Base-by-base conservation (phyloP, 2,888 invertebrate species). In the Dolichomitus sp. region DNA sequence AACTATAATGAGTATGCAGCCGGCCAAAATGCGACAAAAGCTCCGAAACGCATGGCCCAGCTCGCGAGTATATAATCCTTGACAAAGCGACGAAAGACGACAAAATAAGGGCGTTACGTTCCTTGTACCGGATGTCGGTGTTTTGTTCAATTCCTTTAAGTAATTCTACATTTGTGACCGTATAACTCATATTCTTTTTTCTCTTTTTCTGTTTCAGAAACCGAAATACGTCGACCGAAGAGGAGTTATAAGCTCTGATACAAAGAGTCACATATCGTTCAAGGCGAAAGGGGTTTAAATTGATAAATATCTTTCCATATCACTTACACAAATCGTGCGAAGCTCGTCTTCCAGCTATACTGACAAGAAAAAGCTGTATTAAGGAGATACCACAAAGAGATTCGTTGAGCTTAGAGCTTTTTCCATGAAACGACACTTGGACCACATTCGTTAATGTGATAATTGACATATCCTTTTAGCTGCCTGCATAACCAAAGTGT, bases 171-270 rank as follows among this genome's bases (percentile, higher is more conserved):
- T 23, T 40, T 42, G 27, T 6, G 27, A 17, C n/a, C 33, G 14
- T 48, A 33, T 50, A 74, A 65, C 77, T 68, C 42, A 54, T 42
- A 40, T 33, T 5, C 27, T 6, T 27, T 70, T 52, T 23, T 33
- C 42, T 65, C 9, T 11, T 76, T 76, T 33, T 80, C 61, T 83
- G 83, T 83, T 83, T 14, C 76, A 83, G 83, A 73, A 72, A 69
- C 37, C 42, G 33, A 23, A 40, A 81, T 48, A 17, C 33, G 50
- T 42, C 63, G 77, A 73, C 52, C 54, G 19, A 23, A 45, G 61
- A 52, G 14, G 57, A 33, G 57, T 52, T 37, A 37, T 19, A 37
- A 70, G 42, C 48, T 70, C n/a, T 48, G 57, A 57, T n/a, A 52
- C 19, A 45, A 80, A 48, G 52, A 63, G 30, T 17, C 65, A 76